Base-by-base conservation (phyloP, 2,888 invertebrate genomes). In the Ephialtes manifestator region DNA sequence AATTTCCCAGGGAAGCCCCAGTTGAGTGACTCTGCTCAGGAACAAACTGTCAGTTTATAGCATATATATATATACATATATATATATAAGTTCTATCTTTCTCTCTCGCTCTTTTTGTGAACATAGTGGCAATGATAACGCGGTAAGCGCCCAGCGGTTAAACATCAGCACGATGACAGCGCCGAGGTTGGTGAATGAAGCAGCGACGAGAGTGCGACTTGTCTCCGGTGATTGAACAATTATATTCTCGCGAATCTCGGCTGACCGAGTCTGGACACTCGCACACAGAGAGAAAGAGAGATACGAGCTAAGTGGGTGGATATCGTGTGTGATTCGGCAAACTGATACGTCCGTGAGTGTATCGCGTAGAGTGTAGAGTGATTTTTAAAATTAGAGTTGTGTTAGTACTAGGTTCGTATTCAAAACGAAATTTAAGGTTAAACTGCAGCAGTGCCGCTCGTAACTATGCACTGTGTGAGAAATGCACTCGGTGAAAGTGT, bases 401-500 rank as follows among this genome's bases (percentile, higher is more conserved):
- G 0, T 48, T 48, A 10, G 39, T 39, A 8, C 0, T 7, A n/a
- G 20, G 55, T 4, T 58, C 39, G 75, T 74, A 53, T 53, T 67
- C 35, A 39, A 18, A 72, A 24, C 71, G 43, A 72, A 72, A 55
- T 86, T 87, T 89, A 76, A 88, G 89, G 89, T 89, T 89, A 89
- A 84, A 83, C 67, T 20, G 28, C 13, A 28, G 15, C 28, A 43
- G 15, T 71, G 51, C 48, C 11, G 28, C 24, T 20, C 28, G 13
- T 71, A 75, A 86, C 81, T 86, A 88, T 88, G 89, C 87, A 81
- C 76, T 76, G 72, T 70, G 78, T 71, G 75, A 88, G 82, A 90
- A 88, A 86, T 82, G 78, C 84, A 63, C 81, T 85, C 58, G 88
- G 91, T 90, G 90, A 90, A 91, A 90, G 90, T 90, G 81, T 78